Conservation (phyloP, 2,113 vertebrate genomes). For the Tympanuchus pallidicinctus region DNA sequence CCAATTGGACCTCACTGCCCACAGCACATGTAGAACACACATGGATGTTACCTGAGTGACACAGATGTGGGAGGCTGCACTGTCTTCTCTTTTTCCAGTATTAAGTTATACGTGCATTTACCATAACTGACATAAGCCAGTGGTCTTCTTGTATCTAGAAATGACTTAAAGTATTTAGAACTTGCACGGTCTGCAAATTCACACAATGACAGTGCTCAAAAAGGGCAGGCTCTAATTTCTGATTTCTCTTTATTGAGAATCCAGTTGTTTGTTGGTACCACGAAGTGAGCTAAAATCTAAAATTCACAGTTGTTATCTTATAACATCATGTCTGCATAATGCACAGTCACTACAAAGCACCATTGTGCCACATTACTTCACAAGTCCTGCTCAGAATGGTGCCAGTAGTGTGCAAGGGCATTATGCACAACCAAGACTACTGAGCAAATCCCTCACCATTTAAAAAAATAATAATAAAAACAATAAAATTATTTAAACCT, state of each 20-base stretch:
- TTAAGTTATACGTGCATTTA: not conserved
- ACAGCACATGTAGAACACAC: not conserved
- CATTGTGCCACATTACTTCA: fast-evolving
- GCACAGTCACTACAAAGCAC: not conserved
- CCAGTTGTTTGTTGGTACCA: not conserved
- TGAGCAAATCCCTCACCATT: not conserved
- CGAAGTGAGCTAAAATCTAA: not conserved
- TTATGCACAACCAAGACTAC: not conserved
- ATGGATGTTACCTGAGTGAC: not conserved
- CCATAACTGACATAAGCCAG: not conserved
- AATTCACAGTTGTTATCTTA: not conserved
- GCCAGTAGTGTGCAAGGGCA: not conserved
- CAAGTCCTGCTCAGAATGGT: not conserved
- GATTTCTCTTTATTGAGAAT: not conserved
- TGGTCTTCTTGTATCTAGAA: not conserved
- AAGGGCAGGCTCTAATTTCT: not conserved
- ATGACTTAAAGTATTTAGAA: not conserved
- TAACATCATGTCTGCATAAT: fast-evolving
- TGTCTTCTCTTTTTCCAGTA: not conserved
- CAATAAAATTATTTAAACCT: not conserved
- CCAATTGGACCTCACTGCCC: not conserved
- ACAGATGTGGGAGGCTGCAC: not conserved
- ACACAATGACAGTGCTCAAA: not conserved
- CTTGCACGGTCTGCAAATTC: not conserved
- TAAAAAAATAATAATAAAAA: not conserved